A percentile compares a stretch with the other conserved stretches of the same genome.
Conservation (phyloP, 2,113 vertebrate species). For the Potamarius usumacintae region DNA sequence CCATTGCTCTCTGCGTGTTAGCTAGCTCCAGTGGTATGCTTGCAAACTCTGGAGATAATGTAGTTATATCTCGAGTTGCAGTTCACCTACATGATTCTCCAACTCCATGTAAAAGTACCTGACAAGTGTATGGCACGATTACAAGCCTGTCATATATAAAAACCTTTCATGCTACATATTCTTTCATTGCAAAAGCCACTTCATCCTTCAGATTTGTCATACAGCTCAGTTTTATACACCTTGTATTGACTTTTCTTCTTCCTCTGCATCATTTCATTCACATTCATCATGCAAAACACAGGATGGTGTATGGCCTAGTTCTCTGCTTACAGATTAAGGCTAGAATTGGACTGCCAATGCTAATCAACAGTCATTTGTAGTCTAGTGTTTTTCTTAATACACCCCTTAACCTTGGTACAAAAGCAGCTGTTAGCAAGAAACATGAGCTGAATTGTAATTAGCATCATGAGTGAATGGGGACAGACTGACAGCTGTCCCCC, state of each 20-base stretch:
- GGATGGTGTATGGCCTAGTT: background rate
- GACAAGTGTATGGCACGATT: too few species aligned
- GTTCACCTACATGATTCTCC: too few species aligned
- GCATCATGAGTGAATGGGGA: background rate
- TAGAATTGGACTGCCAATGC: constrained; percentile 19
- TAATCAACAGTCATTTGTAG: constrained; percentile 30
- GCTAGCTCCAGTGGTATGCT: too few species aligned
- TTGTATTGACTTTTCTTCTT: background rate
- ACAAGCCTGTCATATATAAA: too few species aligned
- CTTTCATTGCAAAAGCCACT: background rate
- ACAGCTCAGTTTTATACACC: background rate
- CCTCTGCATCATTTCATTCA: background rate
- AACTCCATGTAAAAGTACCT: too few species aligned
- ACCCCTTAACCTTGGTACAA: background rate
- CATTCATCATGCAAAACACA: background rate
- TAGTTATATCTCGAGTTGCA: too few species aligned
- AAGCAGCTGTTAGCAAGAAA: constrained; percentile 21
- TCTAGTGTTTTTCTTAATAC: constrained; percentile 19
- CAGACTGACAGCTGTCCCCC: background rate
- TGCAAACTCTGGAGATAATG: too few species aligned
- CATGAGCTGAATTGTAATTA: background rate
- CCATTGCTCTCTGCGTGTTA: too few species aligned
- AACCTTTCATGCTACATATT: background rate
- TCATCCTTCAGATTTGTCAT: too few species aligned
- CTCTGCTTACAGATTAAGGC: constrained; percentile 19